Conservation (phyloP, 2,888 invertebrate species). For the Pyrocoelia pectoralis region DNA sequence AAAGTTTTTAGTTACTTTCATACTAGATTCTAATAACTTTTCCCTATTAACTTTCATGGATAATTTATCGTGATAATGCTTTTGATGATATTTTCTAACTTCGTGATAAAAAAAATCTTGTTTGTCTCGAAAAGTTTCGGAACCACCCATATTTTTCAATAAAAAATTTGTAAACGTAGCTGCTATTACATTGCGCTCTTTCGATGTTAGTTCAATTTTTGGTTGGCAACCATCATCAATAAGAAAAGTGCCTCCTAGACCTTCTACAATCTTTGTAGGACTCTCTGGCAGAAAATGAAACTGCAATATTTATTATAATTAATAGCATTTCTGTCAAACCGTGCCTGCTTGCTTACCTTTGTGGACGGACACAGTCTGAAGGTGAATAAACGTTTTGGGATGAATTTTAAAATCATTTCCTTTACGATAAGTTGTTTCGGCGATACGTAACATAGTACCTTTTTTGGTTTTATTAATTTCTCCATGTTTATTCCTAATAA, state of each 20-base stretch:
- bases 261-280: constrained; percentile 63
- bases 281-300: constrained; percentile 70
- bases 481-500: constrained; percentile 69
- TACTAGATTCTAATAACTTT: constrained; percentile 81
- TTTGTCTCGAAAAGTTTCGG: constrained; percentile 90
- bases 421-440: constrained; percentile 92
- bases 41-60: constrained; percentile 83
- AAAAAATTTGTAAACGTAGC: constrained; percentile 93
- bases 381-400: constrained; percentile 89
- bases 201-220: constrained; percentile 80
- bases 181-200: constrained; percentile 89
- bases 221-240: constrained; percentile 94
- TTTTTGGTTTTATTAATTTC: constrained; percentile 76
- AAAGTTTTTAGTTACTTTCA: constrained; percentile 87
- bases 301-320: constrained; percentile 59
- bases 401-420: constrained; percentile 91
- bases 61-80: constrained; percentile 86
- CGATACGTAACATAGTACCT: constrained; percentile 89
- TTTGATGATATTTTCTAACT: constrained; percentile 83
- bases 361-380: constrained; percentile 94
- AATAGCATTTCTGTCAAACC: neutral
- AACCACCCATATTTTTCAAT: constrained; percentile 92
- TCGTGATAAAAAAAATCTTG: constrained; percentile 73
- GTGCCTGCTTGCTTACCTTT: constrained; percentile 68
- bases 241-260: constrained; percentile 70